Base-by-base conservation (phyloP, 2,797 vertebrate genomes). In the Potorous gilbertii region DNA sequence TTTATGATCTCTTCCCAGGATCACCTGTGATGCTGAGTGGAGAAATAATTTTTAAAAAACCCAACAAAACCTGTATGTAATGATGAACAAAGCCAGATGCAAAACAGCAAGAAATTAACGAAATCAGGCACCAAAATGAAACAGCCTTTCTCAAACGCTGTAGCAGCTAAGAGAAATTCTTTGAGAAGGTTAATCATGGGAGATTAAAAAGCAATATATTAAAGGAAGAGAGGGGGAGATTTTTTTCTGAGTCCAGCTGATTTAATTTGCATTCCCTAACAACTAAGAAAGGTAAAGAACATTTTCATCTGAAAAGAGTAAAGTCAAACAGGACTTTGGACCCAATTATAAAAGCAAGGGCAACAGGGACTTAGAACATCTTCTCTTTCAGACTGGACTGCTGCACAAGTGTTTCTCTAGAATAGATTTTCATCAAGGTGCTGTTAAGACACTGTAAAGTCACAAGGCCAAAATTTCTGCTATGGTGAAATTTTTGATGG, bases 91-190 rank as follows among this genome's bases (percentile, higher is more conserved):
- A 97, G 96, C 95, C 97, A 97, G 95, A 94, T 90, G 92, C 4
- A 0, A 52, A 81, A 95, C 92, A 46, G 91, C 89, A 12, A 89
- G 92, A 94, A 62, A 74, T 14, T n/a, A 94, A 81, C 2, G 11
- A 81, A 98, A 97, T 94, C 55, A 91, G 98, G 97, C 96, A 96
- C 96, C 95, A 97, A 98, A 98, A 98, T 98, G 98, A 97, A 98
- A 92, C 94, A 94, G 96, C 96, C 93, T 97, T 97, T 92, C 24
- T 97, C 96, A 96, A 96, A 94, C 97, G 91, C 94, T 56, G 5
- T 52, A 89, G 92, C 97, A 97, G 50, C 93, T 93, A 62, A 50
- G 81, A 96, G 97, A 95, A 96, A 90, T 1, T 52, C 81, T 94
- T 96, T 92, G 95, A 50, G 93, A 94, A 54, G 55, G 94, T 95